Evolutionary conservation across 1,140 invertebrate species (phyloP), one percentile per base, ranked within the genome.

Genomic region (Neotoxoptera formosana): DNA sequence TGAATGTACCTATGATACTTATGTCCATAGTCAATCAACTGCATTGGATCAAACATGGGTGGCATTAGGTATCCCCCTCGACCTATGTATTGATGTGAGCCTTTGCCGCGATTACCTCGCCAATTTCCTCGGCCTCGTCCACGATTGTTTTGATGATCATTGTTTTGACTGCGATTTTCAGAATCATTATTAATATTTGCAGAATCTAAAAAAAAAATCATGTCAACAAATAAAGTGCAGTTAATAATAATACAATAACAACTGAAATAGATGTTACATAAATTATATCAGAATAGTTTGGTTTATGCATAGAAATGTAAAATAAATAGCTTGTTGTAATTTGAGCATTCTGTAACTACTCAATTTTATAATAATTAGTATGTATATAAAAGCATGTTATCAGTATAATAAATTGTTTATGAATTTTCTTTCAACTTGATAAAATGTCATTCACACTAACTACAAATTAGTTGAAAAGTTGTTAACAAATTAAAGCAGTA

Each of bases 1-100:
- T 92, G 45, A 92, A 92, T 51, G 17, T 92, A 76, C n/a, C 83
- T 83, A 36, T 92, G 91, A 84, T 93, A 84, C 30, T 86, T 83
- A 25, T 53, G 76, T 56, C 91, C 91, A 45, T 93, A 84, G 41
- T 86, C 45, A 84, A 93, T 84, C 48, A 84, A 86, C 34, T 93
- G 91, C 36, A 93, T 53, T 30, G 91, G 91, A 86, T 93, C 91
- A 45, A 93, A 83, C 23, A 93, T 86, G 3, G 45, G 91, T 51
- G 91, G 81, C 81, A 93, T 60, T 41, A 93, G 36, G 23, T 86
- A 93, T 56, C 25, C 2, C 4, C 91, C 91, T 23, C 67, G 48
- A 41, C 81, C 81, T 30, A 34, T 6, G 8, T 45, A 90, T 41
- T 67, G 89, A 60, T 60, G 53, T 90, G 89, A 20, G 8, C 91